A percentile compares a stretch with the other conserved stretches of the same genome.
Evolutionary conservation across 2,113 vertebrate species (phyloP).

Genomic region (Harpagus bidentatus): DNA sequence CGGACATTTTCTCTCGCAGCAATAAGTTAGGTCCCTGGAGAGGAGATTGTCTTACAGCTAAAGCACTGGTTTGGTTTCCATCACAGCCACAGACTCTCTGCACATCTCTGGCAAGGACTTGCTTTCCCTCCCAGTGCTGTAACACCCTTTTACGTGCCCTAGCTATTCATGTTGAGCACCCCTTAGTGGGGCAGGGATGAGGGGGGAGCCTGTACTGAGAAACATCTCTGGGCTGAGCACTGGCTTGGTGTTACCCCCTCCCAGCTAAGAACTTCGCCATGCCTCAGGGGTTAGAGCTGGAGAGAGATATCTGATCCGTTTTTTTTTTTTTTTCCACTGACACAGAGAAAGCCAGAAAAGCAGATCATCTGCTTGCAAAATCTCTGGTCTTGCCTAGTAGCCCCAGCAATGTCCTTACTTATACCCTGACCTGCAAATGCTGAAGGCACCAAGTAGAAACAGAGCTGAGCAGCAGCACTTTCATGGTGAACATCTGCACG

Average conservation of each 20-base stretch:
- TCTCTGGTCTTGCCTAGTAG: not conserved
- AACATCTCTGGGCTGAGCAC: not conserved
- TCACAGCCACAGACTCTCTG: not conserved
- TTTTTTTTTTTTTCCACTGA: not conserved
- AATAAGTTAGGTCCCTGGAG: not conserved
- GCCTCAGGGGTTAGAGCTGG: not conserved
- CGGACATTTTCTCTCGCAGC: not conserved
- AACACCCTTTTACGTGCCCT: not conserved
- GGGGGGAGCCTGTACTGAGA: not conserved
- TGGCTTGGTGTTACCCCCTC: not conserved
- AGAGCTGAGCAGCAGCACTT: not conserved
- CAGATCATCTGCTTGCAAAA: not conserved
- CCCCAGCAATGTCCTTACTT: not conserved
- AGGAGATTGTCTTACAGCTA: not conserved
- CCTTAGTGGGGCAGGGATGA: accelerated
- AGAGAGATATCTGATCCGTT: not conserved
- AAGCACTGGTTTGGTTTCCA: not conserved
- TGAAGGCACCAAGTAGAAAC: not conserved
- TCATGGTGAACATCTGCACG: not conserved
- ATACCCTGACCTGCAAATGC: not conserved
- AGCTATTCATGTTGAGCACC: not conserved
- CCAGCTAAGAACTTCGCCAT: not conserved
- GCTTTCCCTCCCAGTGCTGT: not conserved
- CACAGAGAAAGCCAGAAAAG: not conserved
- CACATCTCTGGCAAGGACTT: not conserved